A percentile compares a stretch with the other conserved stretches of the same genome.
Conservation (phyloP, 2,888 invertebrate species). For the Sepioteuthis lessoniana region DNA sequence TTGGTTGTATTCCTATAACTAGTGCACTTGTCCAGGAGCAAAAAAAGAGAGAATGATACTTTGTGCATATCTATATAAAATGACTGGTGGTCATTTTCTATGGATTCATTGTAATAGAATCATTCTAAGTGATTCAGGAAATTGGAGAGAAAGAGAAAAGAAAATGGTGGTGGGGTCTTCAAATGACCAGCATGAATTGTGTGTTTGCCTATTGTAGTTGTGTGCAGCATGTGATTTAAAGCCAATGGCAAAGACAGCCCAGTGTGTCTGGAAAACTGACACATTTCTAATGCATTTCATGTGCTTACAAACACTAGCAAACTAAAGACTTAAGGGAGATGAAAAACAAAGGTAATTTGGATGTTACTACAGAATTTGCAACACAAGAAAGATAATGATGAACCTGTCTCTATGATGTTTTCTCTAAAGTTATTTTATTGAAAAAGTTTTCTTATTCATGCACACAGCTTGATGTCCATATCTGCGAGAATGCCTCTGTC, state of each 20-base stretch:
- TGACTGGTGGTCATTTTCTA: conserved; percentile 33
- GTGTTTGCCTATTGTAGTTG: neutral
- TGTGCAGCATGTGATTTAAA: conserved; percentile 33
- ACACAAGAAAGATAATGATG: neutral
- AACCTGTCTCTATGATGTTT: neutral
- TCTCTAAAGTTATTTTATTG: neutral
- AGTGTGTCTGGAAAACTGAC: neutral
- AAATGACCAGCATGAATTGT: conserved; percentile 9
- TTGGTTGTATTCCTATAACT: conserved; percentile 3
- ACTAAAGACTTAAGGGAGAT: neutral
- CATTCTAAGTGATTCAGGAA: conserved; percentile 16
- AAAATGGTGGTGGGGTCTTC: neutral
- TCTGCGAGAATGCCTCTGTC: too few relatives aligned
- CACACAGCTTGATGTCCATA: neutral
- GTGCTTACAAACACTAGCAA: neutral
- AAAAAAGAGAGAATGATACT: neutral
- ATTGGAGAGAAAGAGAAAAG: conserved; percentile 2
- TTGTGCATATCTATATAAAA: conserved; percentile 12
- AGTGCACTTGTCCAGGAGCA: neutral
- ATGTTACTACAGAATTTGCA: neutral
- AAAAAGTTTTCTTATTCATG: neutral
- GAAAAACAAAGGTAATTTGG: neutral
- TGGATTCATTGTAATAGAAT: conserved; percentile 20
- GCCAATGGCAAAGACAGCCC: conserved; percentile 3
- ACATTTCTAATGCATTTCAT: neutral